Percentiles rank a stretch among this genome's conserved stretches.
These are phyloP conservation scores for Xylocampa areola DNA, from an alignment of 2,888 invertebrate genomes.

Conservation along the genomic window DNA sequence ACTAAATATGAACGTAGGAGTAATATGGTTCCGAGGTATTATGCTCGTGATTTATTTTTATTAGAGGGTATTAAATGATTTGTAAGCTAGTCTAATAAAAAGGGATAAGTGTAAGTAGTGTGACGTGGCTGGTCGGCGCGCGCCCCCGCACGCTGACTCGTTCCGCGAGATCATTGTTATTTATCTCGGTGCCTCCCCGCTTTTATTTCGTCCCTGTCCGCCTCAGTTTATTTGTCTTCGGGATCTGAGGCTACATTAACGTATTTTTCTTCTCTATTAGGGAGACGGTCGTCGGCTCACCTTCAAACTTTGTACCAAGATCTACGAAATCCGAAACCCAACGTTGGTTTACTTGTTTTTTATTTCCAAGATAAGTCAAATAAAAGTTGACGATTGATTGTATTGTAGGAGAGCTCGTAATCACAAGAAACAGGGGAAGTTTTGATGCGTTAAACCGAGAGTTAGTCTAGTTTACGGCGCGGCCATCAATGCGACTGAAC, in stretches of 20 bases:
- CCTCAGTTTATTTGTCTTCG: conserved; percentile 88
- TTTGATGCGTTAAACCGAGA: conserved; percentile 75
- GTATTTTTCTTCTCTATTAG: conserved; percentile 90
- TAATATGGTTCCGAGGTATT: conserved; percentile 43
- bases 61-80: conserved; percentile 61
- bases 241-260: conserved; percentile 89
- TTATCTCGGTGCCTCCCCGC: conserved; percentile 83
- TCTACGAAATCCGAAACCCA: conserved; percentile 77
- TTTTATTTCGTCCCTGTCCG: conserved; percentile 87
- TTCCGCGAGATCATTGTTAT: conserved; percentile 85
- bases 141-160: conserved; percentile 59
- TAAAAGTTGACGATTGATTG: conserved; percentile 89
- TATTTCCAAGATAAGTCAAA: conserved; percentile 86
- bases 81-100: conserved; percentile 69
- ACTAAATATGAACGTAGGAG: conserved; percentile 39
- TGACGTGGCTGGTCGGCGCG: conserved; percentile 58
- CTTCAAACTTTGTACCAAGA: conserved; percentile 84
- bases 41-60: conserved; percentile 58
- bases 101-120: conserved; percentile 74
- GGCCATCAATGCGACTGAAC: conserved; percentile 65
- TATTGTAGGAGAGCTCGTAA: conserved; percentile 80
- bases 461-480: conserved; percentile 70
- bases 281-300: conserved; percentile 85
- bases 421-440: conserved; percentile 72
- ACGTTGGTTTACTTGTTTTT: conserved; percentile 85